A percentile compares a stretch with the other conserved stretches of the same genome.
These are phyloP conservation scores for Pachypanchax playfairii DNA, from an alignment of 2,113 vertebrate species.

Conservation along the genomic window DNA sequence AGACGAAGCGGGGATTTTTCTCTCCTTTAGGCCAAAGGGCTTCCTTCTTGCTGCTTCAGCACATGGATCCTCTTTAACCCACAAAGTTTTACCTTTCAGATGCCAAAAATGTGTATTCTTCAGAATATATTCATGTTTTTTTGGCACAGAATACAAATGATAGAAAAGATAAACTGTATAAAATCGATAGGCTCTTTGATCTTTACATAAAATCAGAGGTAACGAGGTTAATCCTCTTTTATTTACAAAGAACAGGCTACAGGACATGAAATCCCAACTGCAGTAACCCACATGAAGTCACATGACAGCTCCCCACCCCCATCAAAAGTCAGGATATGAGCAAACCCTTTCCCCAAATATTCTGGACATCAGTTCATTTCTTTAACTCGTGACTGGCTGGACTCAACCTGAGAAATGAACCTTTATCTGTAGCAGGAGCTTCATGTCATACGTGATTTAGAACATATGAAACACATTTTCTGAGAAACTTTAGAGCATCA, in stretches of 20 bases:
- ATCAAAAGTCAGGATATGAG: constrained; percentile 25
- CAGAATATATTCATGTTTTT: too few species aligned
- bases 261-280: constrained; percentile 7
- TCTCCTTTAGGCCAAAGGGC: constrained; percentile 40
- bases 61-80: background rate
- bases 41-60: constrained; percentile 44
- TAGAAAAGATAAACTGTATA: too few species aligned
- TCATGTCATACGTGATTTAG: constrained; percentile 16
- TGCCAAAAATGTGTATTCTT: background rate
- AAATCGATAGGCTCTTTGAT: constrained; percentile 4
- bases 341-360: constrained; percentile 36
- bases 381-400: constrained; percentile 37
- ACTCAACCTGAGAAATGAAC: constrained; percentile 26
- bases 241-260: constrained; percentile 9
- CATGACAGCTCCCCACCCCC: constrained; percentile 12
- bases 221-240: constrained; percentile 13
- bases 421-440: constrained; percentile 32
- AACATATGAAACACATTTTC: too few species aligned
- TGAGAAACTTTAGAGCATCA: too few species aligned
- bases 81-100: background rate
- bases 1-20: constrained; percentile 27
- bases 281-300: constrained; percentile 45
- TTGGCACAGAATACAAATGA: background rate
- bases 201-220: constrained; percentile 2
- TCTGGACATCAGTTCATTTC: constrained; percentile 25